Base-by-base conservation (phyloP, 2,113 vertebrate genomes). In the Pterocles orientalis region DNA sequence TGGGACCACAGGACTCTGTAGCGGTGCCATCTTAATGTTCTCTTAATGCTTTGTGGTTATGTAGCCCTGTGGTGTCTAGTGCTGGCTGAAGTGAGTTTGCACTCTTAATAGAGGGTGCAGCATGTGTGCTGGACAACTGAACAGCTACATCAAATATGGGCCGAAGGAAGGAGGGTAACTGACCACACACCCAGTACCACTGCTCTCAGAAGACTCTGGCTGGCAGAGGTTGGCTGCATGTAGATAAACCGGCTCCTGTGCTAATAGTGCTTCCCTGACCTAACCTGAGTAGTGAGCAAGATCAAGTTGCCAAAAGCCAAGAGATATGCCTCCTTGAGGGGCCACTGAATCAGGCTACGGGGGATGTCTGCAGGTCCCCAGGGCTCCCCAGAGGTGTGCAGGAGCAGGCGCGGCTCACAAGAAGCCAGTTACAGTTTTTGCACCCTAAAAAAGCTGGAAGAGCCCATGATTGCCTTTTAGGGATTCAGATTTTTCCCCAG, bases 71-170 rank as follows among this genome's bases (percentile, higher is more conserved):
- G 34, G 19, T 83, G 9, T 36, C 25, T n/a, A 39, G 12, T 20
- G 73, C 53, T 76, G 51, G 39, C 20, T 36, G 36, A 56, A 29
- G 25, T 1, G 19, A 51, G 18, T 24, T 70, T 2, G 5, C 23
- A 5, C 17, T 53, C 11, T 6, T 77, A 57, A 26, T 5, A 12
- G 75, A 76, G 69, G 56, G 25, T 39, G 33, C 15, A 34, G 25
- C 16, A 0, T 33, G 34, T 15, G 6, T 73, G 41, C 64, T 81
- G 45, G 75, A 33, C 36, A 50, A 1, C 24, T 45, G 50, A 81
- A 61, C 9, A 31, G 39, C 14, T 13, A 7, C 28, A 33, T 51
- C 0, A 2, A 33, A 54, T 1, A 0, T 3, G 5, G 15, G 26
- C 57, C 16, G 13, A 2, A 78, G 50, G 24, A n/a, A 60, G 54